phyloP scores from a whole-genome alignment of 2,113 vertebrate genomes.

The Paratilapia polleni region DNA sequence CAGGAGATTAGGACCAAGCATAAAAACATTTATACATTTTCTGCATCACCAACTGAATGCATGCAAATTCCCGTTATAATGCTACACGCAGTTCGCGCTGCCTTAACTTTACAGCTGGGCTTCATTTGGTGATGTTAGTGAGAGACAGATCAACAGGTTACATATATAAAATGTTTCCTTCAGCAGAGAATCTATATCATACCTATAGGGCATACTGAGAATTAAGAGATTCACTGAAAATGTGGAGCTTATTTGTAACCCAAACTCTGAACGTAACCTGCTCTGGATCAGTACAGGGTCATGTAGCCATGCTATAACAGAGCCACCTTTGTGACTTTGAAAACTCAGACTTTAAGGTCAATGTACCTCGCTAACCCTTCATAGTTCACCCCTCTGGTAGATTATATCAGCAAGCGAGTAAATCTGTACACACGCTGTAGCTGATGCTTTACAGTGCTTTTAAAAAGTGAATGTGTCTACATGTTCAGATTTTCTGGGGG shows the following conservation, averaged over 20 bases:
- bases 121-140: neutral
- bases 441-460: neutral
- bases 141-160: neutral
- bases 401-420: too few relatives aligned
- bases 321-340: neutral
- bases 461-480: neutral
- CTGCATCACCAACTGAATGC: neutral
- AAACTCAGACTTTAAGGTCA: neutral
- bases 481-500: neutral
- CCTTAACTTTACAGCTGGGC: neutral
- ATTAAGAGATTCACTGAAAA: neutral
- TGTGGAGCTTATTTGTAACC: too few relatives aligned
- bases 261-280: too few relatives aligned
- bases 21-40: neutral
- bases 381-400: too few relatives aligned
- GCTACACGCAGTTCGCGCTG: neutral
- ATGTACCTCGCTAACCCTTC: too few relatives aligned
- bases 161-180: neutral
- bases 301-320: too few relatives aligned
- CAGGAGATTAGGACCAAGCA: neutral
- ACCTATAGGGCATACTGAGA: neutral
- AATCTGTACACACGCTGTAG: rapidly evolving
- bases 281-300: too few relatives aligned
- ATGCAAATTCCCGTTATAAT: neutral
- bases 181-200: neutral